Conservation (phyloP, 92 coral and sea anemone genomes). For the Zoanthus gigantus region DNA sequence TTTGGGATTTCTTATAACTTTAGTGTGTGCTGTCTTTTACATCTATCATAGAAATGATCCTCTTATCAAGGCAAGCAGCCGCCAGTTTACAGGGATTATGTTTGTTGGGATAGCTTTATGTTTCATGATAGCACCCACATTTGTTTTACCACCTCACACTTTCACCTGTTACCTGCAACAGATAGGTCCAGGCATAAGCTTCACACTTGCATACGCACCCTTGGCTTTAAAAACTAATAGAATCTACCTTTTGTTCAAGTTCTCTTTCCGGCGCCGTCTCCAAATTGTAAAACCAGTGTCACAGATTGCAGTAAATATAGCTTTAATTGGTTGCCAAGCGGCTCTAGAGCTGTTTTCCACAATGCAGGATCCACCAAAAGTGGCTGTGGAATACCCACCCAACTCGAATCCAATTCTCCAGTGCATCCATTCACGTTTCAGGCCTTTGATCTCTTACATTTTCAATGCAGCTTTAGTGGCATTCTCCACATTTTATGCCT, state of each 20-base stretch:
- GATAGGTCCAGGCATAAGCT: slow-evolving; percentile 40
- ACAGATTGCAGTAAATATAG: slow-evolving; percentile 40
- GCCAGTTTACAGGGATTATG: slow-evolving; percentile 37
- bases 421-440: slow-evolving; percentile 36
- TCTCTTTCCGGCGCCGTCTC: slow-evolving; percentile 39
- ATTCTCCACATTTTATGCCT: slow-evolving; percentile 35
- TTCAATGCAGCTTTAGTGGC: slow-evolving; percentile 37
- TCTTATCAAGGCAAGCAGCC: slow-evolving; percentile 45
- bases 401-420: slow-evolving; percentile 29
- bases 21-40: slow-evolving; percentile 38
- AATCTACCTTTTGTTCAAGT: slow-evolving; percentile 42
- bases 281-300: slow-evolving; percentile 33
- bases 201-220: slow-evolving; percentile 34
- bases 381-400: slow-evolving; percentile 27
- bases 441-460: slow-evolving; percentile 37
- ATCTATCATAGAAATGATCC: slow-evolving; percentile 28
- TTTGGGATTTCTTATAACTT: slow-evolving; percentile 37
- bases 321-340: slow-evolving; percentile 33
- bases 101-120: slow-evolving; percentile 33
- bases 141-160: slow-evolving; percentile 16
- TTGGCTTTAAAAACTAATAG: slow-evolving; percentile 43
- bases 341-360: slow-evolving; percentile 35
- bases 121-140: slow-evolving; percentile 35
- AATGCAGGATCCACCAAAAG: slow-evolving; percentile 37
- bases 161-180: slow-evolving; percentile 38